Evolutionary conservation across 2,797 vertebrate genomes (phyloP).

Genomic region (Tragelaphus eurycerus): DNA sequence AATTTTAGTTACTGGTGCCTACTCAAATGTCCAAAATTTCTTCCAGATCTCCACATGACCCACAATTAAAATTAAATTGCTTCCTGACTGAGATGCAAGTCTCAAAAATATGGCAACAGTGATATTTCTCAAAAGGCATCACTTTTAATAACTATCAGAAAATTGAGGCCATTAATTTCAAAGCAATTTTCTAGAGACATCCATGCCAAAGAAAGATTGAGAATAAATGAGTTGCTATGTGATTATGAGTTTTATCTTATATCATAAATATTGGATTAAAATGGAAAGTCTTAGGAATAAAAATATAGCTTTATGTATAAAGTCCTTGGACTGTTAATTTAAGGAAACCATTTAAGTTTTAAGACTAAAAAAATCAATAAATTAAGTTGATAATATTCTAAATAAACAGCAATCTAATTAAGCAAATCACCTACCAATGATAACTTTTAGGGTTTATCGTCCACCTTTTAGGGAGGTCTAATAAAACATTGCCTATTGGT

Average conservation of each 20-base stretch:
- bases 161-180: conserved; percentile 37
- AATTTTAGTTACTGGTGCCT: conserved; percentile 14
- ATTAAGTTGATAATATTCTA: background rate
- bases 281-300: background rate
- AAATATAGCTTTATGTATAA: background rate
- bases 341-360: conserved; percentile 11
- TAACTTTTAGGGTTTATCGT: background rate
- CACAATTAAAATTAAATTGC: conserved; percentile 47
- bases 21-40: background rate
- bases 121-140: conserved; percentile 37
- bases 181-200: conserved; percentile 14
- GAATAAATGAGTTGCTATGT: conserved; percentile 7
- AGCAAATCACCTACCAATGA: background rate
- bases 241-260: background rate
- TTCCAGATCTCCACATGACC: conserved; percentile 23
- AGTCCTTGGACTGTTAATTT: background rate
- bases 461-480: background rate
- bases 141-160: conserved; percentile 24
- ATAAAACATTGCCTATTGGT: background rate
- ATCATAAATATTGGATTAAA: conserved; percentile 10
- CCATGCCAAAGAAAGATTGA: background rate
- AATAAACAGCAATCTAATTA: conserved; percentile 8
- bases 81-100: background rate
- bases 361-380: background rate
- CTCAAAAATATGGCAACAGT: conserved; percentile 18